Conservation (phyloP, 2,888 invertebrate species). For the Yponomeuta sedellus region DNA sequence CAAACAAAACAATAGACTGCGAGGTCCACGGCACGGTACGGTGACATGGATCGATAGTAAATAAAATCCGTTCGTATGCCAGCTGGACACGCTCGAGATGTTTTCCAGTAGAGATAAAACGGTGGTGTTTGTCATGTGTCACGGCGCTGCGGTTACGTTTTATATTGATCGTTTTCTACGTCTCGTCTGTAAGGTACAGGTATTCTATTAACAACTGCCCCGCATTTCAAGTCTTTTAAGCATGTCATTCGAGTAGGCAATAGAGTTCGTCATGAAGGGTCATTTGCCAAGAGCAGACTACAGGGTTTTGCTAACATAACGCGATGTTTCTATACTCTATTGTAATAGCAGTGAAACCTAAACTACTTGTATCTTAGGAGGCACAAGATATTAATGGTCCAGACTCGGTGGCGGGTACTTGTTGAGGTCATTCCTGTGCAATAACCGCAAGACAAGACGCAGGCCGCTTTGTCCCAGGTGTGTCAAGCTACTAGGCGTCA, state of each 20-base stretch:
- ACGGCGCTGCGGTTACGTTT: background rate
- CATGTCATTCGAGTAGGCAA: too few relatives aligned
- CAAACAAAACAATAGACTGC: background rate
- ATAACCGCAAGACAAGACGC: background rate
- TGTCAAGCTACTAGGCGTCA: background rate
- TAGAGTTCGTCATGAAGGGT: too few relatives aligned
- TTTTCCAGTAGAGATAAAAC: background rate
- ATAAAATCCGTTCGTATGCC: background rate
- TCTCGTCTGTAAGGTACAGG: too few relatives aligned
- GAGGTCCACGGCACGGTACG: background rate
- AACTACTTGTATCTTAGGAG: background rate
- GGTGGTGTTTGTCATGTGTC: background rate
- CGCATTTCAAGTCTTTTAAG: too few relatives aligned
- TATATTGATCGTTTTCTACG: background rate
- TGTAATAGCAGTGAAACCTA: background rate
- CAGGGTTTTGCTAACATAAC: too few relatives aligned
- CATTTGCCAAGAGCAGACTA: too few relatives aligned
- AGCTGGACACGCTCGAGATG: background rate
- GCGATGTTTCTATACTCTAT: too few relatives aligned
- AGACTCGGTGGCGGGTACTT: background rate
- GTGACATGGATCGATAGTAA: conserved; percentile 3
- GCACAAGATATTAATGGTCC: background rate
- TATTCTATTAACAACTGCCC: too few relatives aligned
- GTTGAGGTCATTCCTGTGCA: background rate
- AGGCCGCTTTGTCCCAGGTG: background rate